Conservation (phyloP, 2,797 vertebrate species). For the Fratercula arctica region DNA sequence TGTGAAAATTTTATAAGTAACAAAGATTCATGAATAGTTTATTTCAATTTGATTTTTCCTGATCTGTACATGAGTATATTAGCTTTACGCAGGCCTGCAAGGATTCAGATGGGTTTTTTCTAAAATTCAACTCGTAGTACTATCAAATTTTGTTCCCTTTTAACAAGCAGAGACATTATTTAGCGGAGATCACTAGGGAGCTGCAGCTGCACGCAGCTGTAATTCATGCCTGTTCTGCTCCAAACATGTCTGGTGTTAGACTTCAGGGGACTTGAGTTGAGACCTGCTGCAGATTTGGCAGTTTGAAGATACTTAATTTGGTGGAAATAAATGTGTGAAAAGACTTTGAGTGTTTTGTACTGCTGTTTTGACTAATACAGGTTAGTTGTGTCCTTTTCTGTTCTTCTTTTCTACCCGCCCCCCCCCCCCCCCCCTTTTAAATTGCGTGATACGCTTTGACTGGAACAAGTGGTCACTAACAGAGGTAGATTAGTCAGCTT, state of each 20-base stretch:
- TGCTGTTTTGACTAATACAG: not conserved
- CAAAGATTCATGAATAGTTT: constrained; percentile 29
- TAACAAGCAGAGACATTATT: not conserved
- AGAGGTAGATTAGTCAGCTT: not conserved
- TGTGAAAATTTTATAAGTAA: constrained; percentile 22
- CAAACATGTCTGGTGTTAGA: not conserved
- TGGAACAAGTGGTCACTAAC: not conserved
- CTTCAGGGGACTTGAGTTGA: not conserved
- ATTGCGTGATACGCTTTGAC: not conserved
- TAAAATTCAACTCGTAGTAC: not conserved
- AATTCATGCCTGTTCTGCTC: not conserved
- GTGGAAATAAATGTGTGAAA: not conserved
- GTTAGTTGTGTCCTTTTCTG: not conserved
- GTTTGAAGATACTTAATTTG: not conserved
- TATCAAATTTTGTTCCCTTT: not conserved
- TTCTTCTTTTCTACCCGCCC: not conserved
- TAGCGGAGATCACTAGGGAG: not conserved
- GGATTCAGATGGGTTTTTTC: not conserved
- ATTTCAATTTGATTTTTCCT: constrained; percentile 4
- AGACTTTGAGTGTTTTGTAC: not conserved
- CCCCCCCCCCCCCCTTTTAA: fast-evolving
- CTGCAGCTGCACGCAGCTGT: not conserved
- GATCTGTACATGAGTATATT: not conserved
- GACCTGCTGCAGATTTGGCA: not conserved
- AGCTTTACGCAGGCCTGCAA: constrained; percentile 4